phyloP scores from a whole-genome alignment of 2,888 invertebrate genomes.

The Stegana nigrithorax region DNA sequence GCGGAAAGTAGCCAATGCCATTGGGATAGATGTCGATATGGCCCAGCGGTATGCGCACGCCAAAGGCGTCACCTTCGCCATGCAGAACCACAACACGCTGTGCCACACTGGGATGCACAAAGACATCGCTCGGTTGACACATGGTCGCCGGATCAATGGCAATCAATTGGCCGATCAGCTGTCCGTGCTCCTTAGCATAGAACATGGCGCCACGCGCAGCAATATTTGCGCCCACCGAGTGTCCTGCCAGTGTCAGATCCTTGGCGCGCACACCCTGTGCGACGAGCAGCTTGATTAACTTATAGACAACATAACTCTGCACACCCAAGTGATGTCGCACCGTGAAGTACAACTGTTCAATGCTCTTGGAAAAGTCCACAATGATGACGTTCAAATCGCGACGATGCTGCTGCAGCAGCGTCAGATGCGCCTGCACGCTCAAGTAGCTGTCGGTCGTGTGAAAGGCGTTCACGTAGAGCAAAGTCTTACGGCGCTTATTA shows the following conservation, averaged over 20 bases:
- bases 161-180: constrained; percentile 51
- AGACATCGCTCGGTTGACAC: constrained; percentile 54
- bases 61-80: constrained; percentile 61
- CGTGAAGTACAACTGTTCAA: constrained; percentile 59
- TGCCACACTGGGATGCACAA: constrained; percentile 48
- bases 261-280: constrained; percentile 41
- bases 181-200: constrained; percentile 33
- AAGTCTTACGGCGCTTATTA: constrained; percentile 49
- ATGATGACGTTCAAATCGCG: constrained; percentile 59
- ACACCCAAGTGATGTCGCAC: constrained; percentile 58
- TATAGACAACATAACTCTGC: constrained; percentile 56
- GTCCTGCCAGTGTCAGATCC: constrained; percentile 57
- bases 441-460: constrained; percentile 54
- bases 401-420: constrained; percentile 48
- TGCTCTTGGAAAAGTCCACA: constrained; percentile 56
- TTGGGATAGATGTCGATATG: constrained; percentile 64
- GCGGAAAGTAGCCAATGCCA: constrained; percentile 57
- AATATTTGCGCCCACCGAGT: constrained; percentile 65
- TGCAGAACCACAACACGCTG: constrained; percentile 57
- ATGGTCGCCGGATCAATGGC: constrained; percentile 63
- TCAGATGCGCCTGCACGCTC: constrained; percentile 56
- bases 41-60: constrained; percentile 51
- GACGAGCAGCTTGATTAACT: constrained; percentile 45
- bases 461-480: constrained; percentile 61
- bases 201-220: constrained; percentile 57